phyloP scores from a whole-genome alignment of 2,113 vertebrate genomes.

The Rhabdornis inornatus region DNA sequence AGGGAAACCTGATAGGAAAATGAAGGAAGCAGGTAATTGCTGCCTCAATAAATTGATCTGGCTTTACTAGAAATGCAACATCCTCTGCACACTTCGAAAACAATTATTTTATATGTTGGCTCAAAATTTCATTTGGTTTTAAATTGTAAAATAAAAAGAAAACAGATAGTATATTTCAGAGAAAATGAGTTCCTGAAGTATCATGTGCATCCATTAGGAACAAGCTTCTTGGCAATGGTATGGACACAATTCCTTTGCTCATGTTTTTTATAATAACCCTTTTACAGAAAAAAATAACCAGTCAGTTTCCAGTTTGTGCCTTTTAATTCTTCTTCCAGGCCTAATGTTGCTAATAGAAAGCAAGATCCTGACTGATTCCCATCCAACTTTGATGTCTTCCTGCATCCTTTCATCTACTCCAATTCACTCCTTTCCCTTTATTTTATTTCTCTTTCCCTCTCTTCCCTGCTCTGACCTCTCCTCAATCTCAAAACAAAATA shows the following conservation, averaged over 20 bases:
- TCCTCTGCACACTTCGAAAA: neutral
- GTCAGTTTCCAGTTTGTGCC: neutral
- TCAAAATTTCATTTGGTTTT: neutral
- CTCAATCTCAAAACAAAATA: neutral
- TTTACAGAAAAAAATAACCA: neutral
- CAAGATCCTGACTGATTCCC: neutral
- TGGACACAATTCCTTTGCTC: neutral
- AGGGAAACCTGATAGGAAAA: neutral
- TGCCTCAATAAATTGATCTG: neutral
- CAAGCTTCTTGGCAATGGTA: fast-evolving
- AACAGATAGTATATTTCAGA: neutral
- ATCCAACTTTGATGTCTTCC: neutral
- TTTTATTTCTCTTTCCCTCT: neutral
- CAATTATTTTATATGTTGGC: neutral
- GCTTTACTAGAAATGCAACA: neutral
- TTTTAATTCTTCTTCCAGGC: neutral
- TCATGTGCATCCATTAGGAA: too few relatives aligned
- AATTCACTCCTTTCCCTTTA: neutral
- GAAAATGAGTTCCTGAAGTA: neutral
- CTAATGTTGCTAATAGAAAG: neutral
- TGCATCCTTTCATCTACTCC: neutral
- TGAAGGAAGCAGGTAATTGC: neutral
- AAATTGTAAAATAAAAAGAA: neutral
- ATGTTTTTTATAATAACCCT: neutral
- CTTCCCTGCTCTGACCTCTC: neutral